Evolutionary conservation across 2,113 vertebrate species (phyloP).

Genomic region (Bucco capensis): DNA sequence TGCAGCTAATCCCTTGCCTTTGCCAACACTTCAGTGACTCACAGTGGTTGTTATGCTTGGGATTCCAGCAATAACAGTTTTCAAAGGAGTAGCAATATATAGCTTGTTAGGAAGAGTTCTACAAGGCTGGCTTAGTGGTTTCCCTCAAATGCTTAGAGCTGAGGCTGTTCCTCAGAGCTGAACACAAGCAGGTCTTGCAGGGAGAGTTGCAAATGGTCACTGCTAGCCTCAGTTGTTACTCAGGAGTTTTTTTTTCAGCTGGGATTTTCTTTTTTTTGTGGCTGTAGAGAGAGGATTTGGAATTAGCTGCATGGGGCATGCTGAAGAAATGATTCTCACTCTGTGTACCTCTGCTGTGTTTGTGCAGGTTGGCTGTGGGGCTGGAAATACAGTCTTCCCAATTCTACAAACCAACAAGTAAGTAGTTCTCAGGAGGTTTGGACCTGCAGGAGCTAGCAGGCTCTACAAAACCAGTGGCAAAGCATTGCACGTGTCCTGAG

Average conservation of each 20-base stretch:
- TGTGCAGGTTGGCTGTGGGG: conserved; percentile 94
- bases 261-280: not conserved
- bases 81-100: not conserved
- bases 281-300: not conserved
- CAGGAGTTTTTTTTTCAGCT: not conserved
- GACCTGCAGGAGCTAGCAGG: not conserved
- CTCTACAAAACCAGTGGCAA: not conserved
- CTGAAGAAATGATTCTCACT: not conserved
- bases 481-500: not conserved
- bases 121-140: not conserved
- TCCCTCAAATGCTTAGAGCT: not conserved
- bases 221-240: not conserved
- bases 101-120: not conserved
- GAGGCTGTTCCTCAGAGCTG: not conserved
- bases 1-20: not conserved
- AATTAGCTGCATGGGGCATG: not conserved
- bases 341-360: not conserved
- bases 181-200: not conserved
- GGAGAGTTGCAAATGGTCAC: not conserved
- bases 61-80: conserved; percentile 19
- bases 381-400: conserved; percentile 96
- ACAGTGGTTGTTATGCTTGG: not conserved
- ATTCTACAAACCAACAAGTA: conserved; percentile 98
- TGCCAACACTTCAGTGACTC: not conserved
- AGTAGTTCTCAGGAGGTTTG: conserved; percentile 50